A percentile compares a stretch with the other conserved stretches of the same genome.
phyloP scores from a whole-genome alignment of 2,888 invertebrate genomes.

The Tiphia femorata region DNA sequence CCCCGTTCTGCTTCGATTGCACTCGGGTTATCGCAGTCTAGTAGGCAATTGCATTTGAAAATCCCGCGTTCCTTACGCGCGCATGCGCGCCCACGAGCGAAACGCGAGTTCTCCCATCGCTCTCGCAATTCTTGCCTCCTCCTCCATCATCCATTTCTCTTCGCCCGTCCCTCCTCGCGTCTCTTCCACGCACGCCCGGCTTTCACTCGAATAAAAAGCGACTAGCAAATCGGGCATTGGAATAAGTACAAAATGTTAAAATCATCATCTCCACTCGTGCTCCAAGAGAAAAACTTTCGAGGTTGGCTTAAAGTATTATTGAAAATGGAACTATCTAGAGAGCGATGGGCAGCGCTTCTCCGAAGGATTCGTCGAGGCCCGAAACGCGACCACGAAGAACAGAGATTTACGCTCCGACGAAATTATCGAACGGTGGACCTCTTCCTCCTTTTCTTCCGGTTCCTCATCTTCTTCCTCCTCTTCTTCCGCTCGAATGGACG shows the following conservation, averaged over 20 bases:
- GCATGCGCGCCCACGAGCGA: no score
- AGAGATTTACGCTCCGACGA: no score
- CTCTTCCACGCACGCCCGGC: background rate
- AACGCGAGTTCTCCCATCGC: background rate
- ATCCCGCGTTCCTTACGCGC: no score
- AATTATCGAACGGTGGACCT: no score
- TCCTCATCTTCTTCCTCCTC: background rate
- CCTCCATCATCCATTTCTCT: background rate
- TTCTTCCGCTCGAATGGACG: background rate
- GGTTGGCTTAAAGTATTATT: no score
- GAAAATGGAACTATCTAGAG: no score
- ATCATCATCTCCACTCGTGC: background rate
- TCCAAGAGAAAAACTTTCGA: no score
- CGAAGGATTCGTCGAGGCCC: no score
- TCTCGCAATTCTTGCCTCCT: background rate
- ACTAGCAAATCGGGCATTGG: slow-evolving; percentile 2
- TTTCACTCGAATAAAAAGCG: slow-evolving; percentile 5
- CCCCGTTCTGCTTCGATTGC: background rate
- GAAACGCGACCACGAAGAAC: no score
- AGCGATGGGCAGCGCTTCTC: no score
- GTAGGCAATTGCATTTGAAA: background rate
- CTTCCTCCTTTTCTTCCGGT: background rate
- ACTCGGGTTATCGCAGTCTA: background rate
- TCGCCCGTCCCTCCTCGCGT: background rate
- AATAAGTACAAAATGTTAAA: slow-evolving; percentile 30